Base-by-base conservation (phyloP, 2,113 vertebrate species). In the Willisornis vidua region DNA sequence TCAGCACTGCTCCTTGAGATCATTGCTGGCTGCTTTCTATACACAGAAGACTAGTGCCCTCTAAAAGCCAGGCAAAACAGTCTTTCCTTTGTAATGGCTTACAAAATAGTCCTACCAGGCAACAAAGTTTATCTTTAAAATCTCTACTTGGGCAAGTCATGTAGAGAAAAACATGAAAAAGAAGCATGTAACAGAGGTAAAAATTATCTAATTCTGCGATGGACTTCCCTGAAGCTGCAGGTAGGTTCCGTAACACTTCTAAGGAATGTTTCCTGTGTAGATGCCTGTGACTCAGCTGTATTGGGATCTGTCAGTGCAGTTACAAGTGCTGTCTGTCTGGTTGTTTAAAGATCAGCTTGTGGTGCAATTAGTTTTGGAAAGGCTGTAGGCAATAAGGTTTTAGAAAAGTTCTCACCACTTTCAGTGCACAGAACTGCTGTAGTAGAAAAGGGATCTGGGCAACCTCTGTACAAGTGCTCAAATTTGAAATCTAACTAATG, bases 231-330 rank as follows among this genome's bases (percentile, higher is more conserved):
- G 66, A 68, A 63, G n/a, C 14, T 37, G 58, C 14, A 4, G 9
- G 19, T 54, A 70, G n/a, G 43, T 48, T 85, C 43, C 0, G 0
- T 62, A 51, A 31, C 12, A 9, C 22, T 87, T 70, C 6, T 4
- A 13, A 84, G 14, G 65, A 78, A 15, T 78, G 1, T 22, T 85
- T 81, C 23, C 22, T 12, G 16, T 57, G 41, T 25, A 23, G 51
- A 16, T 87, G 31, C 14, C 14, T 66, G 14, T 49, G 58, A 39
- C 23, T 71, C 48, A 49, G 45, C 41, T 15, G 15, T 75, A 11
- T 8, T 61, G 55, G 49, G 49, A 43, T 75, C 46, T 85, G 1
- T 61, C 43, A 55, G 33, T 39, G 63, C 49, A 52, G 29, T 73
- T 79, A 7, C 29, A 45, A 57, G 41, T 71, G 33, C 48, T 76